Conservation (phyloP, 2,888 invertebrate species). For the Drosophila crucigera region DNA sequence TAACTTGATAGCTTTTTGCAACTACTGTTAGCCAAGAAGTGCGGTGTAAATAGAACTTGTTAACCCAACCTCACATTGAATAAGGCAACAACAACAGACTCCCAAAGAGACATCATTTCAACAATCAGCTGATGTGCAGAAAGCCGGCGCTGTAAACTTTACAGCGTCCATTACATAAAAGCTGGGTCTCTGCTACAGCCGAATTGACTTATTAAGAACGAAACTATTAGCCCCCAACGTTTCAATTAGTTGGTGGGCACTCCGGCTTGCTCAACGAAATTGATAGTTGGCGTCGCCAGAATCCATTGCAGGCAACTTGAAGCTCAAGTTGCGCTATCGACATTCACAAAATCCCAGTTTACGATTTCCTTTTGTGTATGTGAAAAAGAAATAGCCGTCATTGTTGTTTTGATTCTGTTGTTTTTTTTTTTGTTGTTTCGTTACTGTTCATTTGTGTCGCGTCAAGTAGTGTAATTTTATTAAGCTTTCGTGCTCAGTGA, state of each 20-base stretch:
- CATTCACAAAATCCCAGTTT: conserved; percentile 25
- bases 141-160: conserved; percentile 66
- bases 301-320: conserved; percentile 33
- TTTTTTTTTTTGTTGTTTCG: conserved; percentile 16
- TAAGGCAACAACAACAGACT: conserved; percentile 4
- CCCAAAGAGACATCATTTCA: background rate
- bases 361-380: conserved; percentile 28
- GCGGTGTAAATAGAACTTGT: conserved; percentile 25
- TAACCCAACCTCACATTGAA: background rate
- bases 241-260: conserved; percentile 12
- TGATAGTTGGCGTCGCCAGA: conserved; percentile 34
- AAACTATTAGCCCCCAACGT: conserved; percentile 3
- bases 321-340: background rate
- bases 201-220: conserved; percentile 31
- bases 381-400: conserved; percentile 19
- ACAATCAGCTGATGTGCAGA: conserved; percentile 1
- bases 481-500: conserved; percentile 59
- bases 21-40: conserved; percentile 24
- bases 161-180: conserved; percentile 67
- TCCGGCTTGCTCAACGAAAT: conserved; percentile 21
- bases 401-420: background rate
- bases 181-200: conserved; percentile 42
- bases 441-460: conserved; percentile 33
- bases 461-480: conserved; percentile 47
- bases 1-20: conserved; percentile 24